Conservation (phyloP, 2,888 invertebrate genomes). For the Cryptocephalus moraei region DNA sequence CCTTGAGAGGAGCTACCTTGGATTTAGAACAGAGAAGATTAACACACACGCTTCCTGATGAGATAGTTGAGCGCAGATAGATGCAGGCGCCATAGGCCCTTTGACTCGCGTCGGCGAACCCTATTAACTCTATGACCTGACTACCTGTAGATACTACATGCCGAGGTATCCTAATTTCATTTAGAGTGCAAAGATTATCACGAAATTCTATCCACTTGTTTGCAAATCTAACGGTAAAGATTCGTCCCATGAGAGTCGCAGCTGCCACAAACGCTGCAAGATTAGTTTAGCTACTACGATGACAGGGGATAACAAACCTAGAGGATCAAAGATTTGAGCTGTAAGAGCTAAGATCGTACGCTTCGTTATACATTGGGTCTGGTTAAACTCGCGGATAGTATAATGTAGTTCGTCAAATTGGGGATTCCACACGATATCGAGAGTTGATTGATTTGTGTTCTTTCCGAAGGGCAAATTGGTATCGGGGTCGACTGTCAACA, state of each 20-base stretch:
- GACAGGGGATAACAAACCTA: slow-evolving; percentile 1
- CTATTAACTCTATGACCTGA: too few relatives aligned
- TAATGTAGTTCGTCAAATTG: not conserved
- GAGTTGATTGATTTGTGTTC: too few relatives aligned
- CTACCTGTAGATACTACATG: slow-evolving; percentile 2
- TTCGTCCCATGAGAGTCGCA: slow-evolving; percentile 4
- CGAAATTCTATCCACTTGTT: slow-evolving; percentile 1
- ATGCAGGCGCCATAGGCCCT: slow-evolving; percentile 10
- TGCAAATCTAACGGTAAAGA: slow-evolving; percentile 1
- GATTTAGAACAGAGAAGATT: slow-evolving; percentile 9
- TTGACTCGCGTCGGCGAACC: slow-evolving; percentile 13
- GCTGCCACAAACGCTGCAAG: slow-evolving; percentile 4
- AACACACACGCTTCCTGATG: not conserved
- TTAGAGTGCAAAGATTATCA: not conserved
- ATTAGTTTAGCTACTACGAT: slow-evolving; percentile 3
- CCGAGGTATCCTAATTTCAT: slow-evolving; percentile 5
- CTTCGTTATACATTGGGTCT: slow-evolving; percentile 1
- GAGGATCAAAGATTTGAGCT: slow-evolving; percentile 4
- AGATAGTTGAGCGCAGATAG: slow-evolving; percentile 7
- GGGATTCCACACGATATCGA: not conserved
- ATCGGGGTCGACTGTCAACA: too few relatives aligned
- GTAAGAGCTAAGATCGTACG: slow-evolving; percentile 2
- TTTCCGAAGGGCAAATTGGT: too few relatives aligned
- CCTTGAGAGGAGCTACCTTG: slow-evolving; percentile 9
- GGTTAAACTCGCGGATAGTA: not conserved